These are phyloP conservation scores for Drosophila fulvimacula DNA, from an alignment of 2,888 invertebrate genomes.

Conservation along the genomic window DNA sequence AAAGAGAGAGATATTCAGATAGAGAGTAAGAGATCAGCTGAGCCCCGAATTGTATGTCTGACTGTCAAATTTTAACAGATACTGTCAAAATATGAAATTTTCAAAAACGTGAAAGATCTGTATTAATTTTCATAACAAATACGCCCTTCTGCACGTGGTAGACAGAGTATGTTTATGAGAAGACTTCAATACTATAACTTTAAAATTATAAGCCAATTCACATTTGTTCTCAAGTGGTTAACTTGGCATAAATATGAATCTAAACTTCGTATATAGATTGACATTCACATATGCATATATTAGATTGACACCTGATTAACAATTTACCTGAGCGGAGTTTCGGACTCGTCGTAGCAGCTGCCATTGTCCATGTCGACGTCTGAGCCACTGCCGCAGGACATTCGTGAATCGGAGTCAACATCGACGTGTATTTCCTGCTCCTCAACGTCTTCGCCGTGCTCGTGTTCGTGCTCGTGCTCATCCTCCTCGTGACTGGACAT, in stretches of 20 bases:
- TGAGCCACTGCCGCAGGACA: constrained; percentile 84
- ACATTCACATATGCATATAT: background rate
- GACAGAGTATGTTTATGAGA: background rate
- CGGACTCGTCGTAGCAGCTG: constrained; percentile 85
- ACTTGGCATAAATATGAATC: background rate
- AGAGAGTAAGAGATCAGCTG: background rate
- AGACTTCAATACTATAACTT: background rate
- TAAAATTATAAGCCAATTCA: background rate
- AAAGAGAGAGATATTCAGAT: background rate
- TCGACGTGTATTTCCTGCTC: constrained; percentile 85
- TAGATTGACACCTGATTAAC: background rate
- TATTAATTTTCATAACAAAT: background rate
- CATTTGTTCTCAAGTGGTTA: background rate
- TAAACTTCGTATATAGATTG: background rate
- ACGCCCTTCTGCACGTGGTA: background rate
- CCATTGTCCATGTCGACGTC: constrained; percentile 85
- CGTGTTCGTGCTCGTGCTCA: constrained; percentile 77
- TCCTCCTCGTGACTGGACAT: constrained; percentile 84
- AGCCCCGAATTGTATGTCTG: no score
- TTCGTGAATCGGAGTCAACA: constrained; percentile 84
- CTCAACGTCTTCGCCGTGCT: constrained; percentile 82
- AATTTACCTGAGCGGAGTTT: constrained; percentile 83
- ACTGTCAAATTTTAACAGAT: background rate
- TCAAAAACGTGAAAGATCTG: background rate
- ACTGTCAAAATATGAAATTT: background rate